phyloP scores from a whole-genome alignment of 2,888 invertebrate genomes.

The Cosmopolites sordidus region DNA sequence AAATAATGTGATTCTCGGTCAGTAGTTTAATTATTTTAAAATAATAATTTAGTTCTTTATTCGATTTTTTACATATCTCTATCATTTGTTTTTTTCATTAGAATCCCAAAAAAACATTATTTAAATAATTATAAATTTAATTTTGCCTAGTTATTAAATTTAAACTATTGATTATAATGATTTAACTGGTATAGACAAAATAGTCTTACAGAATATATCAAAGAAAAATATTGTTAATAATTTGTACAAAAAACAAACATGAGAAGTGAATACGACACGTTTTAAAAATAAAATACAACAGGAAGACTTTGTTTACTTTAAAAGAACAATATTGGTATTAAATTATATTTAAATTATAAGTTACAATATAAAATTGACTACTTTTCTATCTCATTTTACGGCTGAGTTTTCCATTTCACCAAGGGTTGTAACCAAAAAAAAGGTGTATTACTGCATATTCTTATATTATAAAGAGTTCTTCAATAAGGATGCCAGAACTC shows the following conservation, averaged over 20 bases:
- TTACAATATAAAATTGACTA: constrained; percentile 5
- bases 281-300: background rate
- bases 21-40: too few species aligned
- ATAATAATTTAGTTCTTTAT: too few species aligned
- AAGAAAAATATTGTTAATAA: too few species aligned
- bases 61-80: too few species aligned
- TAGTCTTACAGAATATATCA: too few species aligned
- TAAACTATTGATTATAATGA: too few species aligned
- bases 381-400: background rate
- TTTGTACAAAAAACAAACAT: too few species aligned
- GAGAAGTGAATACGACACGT: background rate
- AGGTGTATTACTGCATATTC: constrained; percentile 1
- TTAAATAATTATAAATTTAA: background rate
- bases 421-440: background rate
- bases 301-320: constrained; percentile 1
- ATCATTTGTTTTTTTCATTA: background rate
- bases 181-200: too few species aligned
- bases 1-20: background rate
- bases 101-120: background rate
- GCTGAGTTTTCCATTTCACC: constrained; percentile 1
- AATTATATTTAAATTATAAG: background rate
- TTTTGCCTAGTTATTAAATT: too few species aligned
- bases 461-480: too few species aligned
- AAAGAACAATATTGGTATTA: background rate
- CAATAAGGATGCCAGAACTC: too few species aligned